phyloP scores from a whole-genome alignment of 1,140 invertebrate genomes.

The Liolophura sinensis region DNA sequence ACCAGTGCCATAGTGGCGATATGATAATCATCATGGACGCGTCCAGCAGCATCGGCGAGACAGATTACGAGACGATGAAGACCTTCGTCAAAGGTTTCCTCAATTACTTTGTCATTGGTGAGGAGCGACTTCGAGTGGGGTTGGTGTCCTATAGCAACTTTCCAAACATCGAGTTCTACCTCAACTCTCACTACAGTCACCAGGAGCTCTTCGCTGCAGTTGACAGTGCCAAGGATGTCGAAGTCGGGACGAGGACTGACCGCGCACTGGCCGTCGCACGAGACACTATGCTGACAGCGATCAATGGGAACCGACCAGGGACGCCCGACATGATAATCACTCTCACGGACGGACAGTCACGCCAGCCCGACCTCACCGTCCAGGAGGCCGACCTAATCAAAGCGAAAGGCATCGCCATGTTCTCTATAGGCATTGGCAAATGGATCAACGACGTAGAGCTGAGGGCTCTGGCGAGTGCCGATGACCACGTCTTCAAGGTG shows the following conservation, averaged over 20 bases:
- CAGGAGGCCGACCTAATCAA: slow-evolving; percentile 5
- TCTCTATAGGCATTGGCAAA: slow-evolving; percentile 30
- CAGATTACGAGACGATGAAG: slow-evolving; percentile 29
- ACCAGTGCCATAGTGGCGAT: slow-evolving; percentile 21
- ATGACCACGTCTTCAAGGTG: too few relatives aligned
- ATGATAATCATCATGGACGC: slow-evolving; percentile 34
- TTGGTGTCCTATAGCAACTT: slow-evolving; percentile 30
- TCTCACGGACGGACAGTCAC: slow-evolving; percentile 33
- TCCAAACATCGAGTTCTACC: slow-evolving; percentile 17
- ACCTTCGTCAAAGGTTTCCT: slow-evolving; percentile 27
- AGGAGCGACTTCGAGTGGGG: slow-evolving; percentile 26
- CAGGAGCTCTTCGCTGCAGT: slow-evolving; percentile 20
- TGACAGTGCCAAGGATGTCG: slow-evolving; percentile 22
- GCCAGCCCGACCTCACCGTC: neutral
- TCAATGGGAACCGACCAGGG: slow-evolving; percentile 26
- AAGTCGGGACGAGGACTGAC: slow-evolving; percentile 26
- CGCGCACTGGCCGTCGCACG: slow-evolving; percentile 19
- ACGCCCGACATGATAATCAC: slow-evolving; percentile 2
- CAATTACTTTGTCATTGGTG: slow-evolving; percentile 21
- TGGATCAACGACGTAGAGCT: too few relatives aligned
- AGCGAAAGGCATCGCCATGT: slow-evolving; percentile 22
- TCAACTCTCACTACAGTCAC: slow-evolving; percentile 19
- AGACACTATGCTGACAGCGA: slow-evolving; percentile 19
- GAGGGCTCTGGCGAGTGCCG: too few relatives aligned
- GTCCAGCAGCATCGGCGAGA: slow-evolving; percentile 32